Base-by-base conservation (phyloP, 2,888 invertebrate genomes). In the Tethea ocularis region DNA sequence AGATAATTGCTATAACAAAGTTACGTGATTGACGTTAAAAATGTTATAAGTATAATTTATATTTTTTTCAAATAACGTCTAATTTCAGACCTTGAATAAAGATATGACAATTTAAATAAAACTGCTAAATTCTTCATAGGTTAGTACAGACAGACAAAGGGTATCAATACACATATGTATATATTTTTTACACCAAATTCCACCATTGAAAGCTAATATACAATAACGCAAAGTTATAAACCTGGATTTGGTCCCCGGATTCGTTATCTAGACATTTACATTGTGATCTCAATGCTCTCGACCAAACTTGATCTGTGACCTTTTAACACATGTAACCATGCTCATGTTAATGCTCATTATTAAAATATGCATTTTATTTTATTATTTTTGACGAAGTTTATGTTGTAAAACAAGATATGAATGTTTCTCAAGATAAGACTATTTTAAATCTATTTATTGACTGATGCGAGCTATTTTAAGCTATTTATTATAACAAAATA, bases 201-300 rank as follows among this genome's bases (percentile, higher is more conserved):
- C 13, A 33, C 13, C 13, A 2, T 29, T 29, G 7, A 1, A 13
- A 33, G 13, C 33, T 4, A 33, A 33, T 26, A 26, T 26, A 26
- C 17, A 41, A 41, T 10, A 1, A 46, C 10, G 1, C 20, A 10
- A 10, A 46, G 17, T 17, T 41, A 17, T 5, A 17, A 15, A 15
- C 13, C 36, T 36, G 13, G 36, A 41, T 17, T 41, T 17, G 41
- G 41, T 41, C 41, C 41, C 8, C 38, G 4, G 1, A 46, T 46
- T 38, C 4, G 38, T n/a, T 46, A 20, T 20, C 10, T 20, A 46
- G 10, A 46, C 33, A 53, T 53, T 22, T 53, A 55, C 24, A 56
- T 55, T 58, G 60, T 63, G 63, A 63, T 63, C 63, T 63, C 60
- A 58, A 57, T 41, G 54, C 36, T 41, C 38, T 54, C 51, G 62